Percentiles rank a stretch among this genome's conserved stretches.
Conservation (phyloP, 30 jellyfish, hydroid and myxozoan species). For the Turritopsis rubra region DNA sequence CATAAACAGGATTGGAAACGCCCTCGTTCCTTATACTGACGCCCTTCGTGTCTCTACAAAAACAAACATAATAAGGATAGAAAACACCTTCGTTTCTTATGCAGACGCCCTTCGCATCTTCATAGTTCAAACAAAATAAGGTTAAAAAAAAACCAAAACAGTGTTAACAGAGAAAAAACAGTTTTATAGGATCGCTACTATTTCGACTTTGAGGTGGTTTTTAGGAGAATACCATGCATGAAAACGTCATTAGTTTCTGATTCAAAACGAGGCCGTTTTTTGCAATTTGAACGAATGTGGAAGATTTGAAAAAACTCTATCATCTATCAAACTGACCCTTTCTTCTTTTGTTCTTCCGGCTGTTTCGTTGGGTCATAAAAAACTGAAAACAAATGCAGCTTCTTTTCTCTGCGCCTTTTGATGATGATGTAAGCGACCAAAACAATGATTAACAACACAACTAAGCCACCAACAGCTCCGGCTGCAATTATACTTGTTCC, state of each 20-base stretch:
- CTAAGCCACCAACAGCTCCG: conserved; percentile 76
- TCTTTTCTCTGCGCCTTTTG: conserved; percentile 88
- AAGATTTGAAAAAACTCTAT: no score
- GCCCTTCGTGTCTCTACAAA: conserved; percentile 34
- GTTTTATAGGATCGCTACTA: no score
- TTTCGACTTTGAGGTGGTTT: no score
- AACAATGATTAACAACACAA: conserved; percentile 58
- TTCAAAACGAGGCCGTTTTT: no score
- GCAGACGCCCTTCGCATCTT: conserved; percentile 42
- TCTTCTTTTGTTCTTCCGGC: conserved; percentile 48
- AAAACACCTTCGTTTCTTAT: conserved; percentile 71
- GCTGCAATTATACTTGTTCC: conserved; percentile 96
- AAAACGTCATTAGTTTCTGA: no score
- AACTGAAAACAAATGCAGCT: conserved; percentile 91
- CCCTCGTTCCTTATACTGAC: conserved; percentile 64
- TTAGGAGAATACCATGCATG: no score
- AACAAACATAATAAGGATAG: conserved; percentile 69
- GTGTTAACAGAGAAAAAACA: no score
- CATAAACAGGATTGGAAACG: conserved; percentile 92
- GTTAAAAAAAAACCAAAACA: no score
- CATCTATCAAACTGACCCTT: conserved; percentile 5
- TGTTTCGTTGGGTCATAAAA: conserved; percentile 97
- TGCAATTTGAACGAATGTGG: no score
- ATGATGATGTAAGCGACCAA: conserved; percentile 73
- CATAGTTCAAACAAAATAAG: no score